Base-by-base conservation (phyloP, 2,888 invertebrate species). In the Orgyia antiqua region DNA sequence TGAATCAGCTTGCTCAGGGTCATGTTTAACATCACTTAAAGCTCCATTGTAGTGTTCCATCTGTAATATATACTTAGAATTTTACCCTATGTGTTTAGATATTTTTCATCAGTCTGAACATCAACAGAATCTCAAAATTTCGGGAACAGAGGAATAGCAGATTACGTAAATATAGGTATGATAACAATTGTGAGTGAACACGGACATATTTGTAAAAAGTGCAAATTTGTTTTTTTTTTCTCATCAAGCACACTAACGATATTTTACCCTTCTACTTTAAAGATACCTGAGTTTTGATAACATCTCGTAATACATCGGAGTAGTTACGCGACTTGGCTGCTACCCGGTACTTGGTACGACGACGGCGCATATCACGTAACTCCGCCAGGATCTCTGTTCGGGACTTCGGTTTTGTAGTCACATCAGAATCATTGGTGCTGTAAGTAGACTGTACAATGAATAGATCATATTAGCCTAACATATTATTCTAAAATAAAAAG, bases 341-440 rank as follows among this genome's bases (percentile, higher is more conserved):
- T 15, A 88, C 88, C 41, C 87, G 79, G 63, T 91, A 89, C 66
- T 89, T 88, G 26, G 87, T 63, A 48, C 89, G 79, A 9, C 91
- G 78, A 8, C 91, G 80, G 67, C 88, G 88, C 62, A 89, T 87
- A 62, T 91, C 87, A 25, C 91, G 82, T 59, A 88, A 78, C 51
- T 86, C 83, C 2, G 87, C 79, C 43, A 89, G 52, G 30, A 86
- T 62, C 62, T 89, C 88, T 51, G 58, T 58, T 37, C 63, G 77
- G 7, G 71, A 71, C 56, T 75, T 83, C 10, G 13, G 30, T 31
- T 36, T 40, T 6, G 20, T 36, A 10, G 27, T 51, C 32, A 47
- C 47, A 3, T 42, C 51, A 23, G 39, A 39, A 1, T 47, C 44
- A 10, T 41, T 41, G 4, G 29, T 36, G 19, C 36, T 36, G 13